A percentile compares a stretch with the other conserved stretches of the same genome.
Conservation (phyloP, 1,140 invertebrate species). For the Aphaenogaster ashmeadi region DNA sequence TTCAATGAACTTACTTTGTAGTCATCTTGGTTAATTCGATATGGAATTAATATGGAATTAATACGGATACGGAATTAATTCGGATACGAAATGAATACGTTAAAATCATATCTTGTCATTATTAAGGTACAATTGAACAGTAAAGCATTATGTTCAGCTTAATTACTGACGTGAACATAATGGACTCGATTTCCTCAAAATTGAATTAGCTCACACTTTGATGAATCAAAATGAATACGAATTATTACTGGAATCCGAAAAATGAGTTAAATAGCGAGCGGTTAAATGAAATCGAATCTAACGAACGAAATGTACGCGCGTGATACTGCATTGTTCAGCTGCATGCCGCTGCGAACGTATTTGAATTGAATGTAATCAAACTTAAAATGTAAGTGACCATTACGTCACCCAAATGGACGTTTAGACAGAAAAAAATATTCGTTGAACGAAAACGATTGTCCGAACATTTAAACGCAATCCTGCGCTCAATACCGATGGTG, state of each 20-base stretch:
- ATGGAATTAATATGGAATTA: neutral
- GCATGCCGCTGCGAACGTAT: neutral
- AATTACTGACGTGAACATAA: conserved; percentile 7
- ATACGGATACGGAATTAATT: too few species aligned
- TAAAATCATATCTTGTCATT: neutral
- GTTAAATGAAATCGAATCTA: conserved; percentile 10
- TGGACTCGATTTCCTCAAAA: neutral
- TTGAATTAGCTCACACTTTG: conserved; percentile 3
- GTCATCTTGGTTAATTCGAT: neutral
- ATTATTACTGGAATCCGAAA: neutral
- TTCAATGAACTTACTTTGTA: neutral
- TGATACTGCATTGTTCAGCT: neutral
- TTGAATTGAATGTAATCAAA: conserved; percentile 9
- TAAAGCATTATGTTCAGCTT: neutral
- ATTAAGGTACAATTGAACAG: conserved; percentile 4
- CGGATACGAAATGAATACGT: neutral
- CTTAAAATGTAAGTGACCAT: conserved; percentile 17
- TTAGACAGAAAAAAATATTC: conserved; percentile 4
- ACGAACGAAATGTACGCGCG: neutral
- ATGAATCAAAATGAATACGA: neutral
- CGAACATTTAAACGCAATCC: conserved; percentile 17
- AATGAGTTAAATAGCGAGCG: conserved; percentile 1
- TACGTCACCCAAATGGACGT: neutral
- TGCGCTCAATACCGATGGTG: conserved; percentile 14
- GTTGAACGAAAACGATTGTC: neutral